A percentile compares a stretch with the other conserved stretches of the same genome.
phyloP scores from a whole-genome alignment of 2,113 vertebrate genomes.

The Pyrgilauda ruficollis region DNA sequence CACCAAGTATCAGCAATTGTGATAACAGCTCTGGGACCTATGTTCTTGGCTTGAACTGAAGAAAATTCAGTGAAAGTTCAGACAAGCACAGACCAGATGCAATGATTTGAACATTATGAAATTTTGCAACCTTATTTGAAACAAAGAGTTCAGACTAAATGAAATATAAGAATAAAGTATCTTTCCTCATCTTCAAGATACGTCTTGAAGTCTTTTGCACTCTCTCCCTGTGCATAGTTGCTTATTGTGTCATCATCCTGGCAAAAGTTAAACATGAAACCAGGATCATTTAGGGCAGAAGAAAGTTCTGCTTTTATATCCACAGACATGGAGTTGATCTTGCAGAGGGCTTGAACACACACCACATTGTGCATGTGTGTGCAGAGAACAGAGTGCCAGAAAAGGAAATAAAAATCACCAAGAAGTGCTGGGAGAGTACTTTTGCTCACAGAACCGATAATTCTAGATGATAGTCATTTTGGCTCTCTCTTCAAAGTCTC shows the following conservation, averaged over 20 bases:
- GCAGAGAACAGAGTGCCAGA: background rate
- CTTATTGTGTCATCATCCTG: background rate
- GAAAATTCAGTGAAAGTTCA: constrained; percentile 10
- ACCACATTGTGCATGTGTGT: background rate
- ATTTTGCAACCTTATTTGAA: background rate
- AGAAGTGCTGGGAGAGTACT: background rate
- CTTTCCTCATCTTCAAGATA: background rate
- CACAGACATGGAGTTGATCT: background rate
- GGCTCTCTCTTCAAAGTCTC: constrained; percentile 28
- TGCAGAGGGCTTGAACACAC: background rate
- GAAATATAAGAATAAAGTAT: background rate
- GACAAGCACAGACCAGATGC: constrained; percentile 7
- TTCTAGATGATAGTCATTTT: constrained; percentile 31
- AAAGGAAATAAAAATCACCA: constrained; percentile 13
- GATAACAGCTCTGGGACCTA: background rate
- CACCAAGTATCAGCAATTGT: background rate
- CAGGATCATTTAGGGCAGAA: background rate
- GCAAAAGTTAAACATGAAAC: background rate
- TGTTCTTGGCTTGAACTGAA: background rate
- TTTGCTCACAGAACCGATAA: background rate
- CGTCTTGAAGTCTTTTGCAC: background rate
- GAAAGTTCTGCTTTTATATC: background rate
- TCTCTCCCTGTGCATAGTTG: background rate
- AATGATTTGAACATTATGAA: background rate
- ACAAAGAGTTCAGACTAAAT: background rate